A percentile compares a stretch with the other conserved stretches of the same genome.
Evolutionary conservation across 2,888 invertebrate genomes (phyloP).

Genomic region (Dasypolia templi): DNA sequence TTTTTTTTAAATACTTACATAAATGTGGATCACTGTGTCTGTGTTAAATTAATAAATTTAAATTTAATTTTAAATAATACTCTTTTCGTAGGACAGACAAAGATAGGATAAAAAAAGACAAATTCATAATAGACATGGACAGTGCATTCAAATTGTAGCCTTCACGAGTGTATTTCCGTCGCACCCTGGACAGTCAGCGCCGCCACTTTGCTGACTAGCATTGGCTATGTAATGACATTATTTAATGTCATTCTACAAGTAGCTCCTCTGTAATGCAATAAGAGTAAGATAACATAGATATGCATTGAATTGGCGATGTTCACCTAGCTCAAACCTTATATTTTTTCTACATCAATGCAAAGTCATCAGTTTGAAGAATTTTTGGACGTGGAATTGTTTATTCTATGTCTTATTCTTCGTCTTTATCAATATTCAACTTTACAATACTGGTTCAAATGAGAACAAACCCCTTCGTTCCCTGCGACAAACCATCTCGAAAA

Average conservation of each 20-base stretch:
- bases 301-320: background rate
- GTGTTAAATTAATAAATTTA: too few relatives aligned
- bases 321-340: background rate
- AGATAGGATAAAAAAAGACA: too few relatives aligned
- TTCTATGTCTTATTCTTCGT: background rate
- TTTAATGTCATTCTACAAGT: background rate
- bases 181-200: background rate
- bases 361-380: background rate
- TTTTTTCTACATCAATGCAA: background rate
- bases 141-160: background rate
- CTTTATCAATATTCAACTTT: background rate
- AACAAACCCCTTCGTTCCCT: background rate
- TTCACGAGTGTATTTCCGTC: too few relatives aligned
- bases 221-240: too few relatives aligned
- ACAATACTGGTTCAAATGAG: background rate
- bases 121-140: too few relatives aligned
- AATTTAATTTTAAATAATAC: too few relatives aligned
- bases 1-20: too few relatives aligned
- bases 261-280: background rate
- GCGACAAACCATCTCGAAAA: constrained; percentile 7
- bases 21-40: too few relatives aligned
- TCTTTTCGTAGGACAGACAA: too few relatives aligned
- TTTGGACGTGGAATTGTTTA: background rate
- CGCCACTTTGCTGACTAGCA: background rate
- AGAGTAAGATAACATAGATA: background rate